These are phyloP conservation scores for Xestoiulus laeticollis DNA, from an alignment of 2,888 invertebrate genomes.

Conservation along the genomic window DNA sequence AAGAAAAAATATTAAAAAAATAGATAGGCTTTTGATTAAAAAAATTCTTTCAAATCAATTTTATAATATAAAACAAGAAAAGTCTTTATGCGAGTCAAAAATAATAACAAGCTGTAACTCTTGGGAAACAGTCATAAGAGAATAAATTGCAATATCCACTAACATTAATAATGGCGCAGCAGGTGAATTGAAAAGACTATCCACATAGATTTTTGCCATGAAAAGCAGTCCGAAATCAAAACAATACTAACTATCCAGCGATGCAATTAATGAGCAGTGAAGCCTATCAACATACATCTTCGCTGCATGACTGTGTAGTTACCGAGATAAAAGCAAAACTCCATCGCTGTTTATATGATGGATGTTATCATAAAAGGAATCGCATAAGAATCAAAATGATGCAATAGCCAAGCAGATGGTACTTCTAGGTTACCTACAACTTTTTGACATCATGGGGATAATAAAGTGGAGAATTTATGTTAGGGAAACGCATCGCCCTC, in stretches of 20 bases:
- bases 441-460: constrained; percentile 38
- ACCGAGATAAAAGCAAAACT: constrained; percentile 32
- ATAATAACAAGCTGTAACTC: background rate
- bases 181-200: background rate
- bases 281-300: constrained; percentile 22
- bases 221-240: background rate
- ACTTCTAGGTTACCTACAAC: constrained; percentile 27
- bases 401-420: constrained; percentile 39
- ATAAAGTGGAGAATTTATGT: constrained; percentile 41
- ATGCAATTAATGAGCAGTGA: constrained; percentile 1
- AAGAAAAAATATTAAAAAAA: too few relatives aligned
- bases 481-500: constrained; percentile 14
- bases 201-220: background rate
- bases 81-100: too few relatives aligned
- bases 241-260: constrained; percentile 1
- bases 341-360: constrained; percentile 36
- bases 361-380: constrained; percentile 41
- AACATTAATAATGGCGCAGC: background rate
- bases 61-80: too few relatives aligned
- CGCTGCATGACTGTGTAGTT: background rate
- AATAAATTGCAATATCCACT: background rate
- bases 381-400: constrained; percentile 31
- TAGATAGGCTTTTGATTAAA: too few relatives aligned
- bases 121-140: background rate
- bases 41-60: too few relatives aligned